Base-by-base conservation (phyloP, 2,113 vertebrate species). In the Sigmodon hispidus region DNA sequence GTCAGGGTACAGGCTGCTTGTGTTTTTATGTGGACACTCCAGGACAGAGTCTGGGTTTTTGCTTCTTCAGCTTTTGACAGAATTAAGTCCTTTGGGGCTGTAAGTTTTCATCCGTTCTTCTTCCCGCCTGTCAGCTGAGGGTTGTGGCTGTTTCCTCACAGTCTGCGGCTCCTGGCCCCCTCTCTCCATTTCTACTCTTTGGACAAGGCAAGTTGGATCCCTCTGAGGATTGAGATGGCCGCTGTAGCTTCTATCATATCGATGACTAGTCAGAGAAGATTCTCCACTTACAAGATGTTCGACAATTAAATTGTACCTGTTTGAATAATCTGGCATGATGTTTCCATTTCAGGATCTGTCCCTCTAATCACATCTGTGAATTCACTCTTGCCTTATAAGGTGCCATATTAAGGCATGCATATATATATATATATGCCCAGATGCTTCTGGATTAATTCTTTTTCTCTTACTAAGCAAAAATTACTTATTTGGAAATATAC, bases 401-500 rank as follows among this genome's bases (percentile, higher is more conserved):
- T 59, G 90, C 26, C 11, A 36, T 79, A n/a, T 93, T 89, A 73
- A 31, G 48, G 16, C 59, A 65, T 52, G 83, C 57, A 63, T 16
- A 57, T 16, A 57, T 9, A 55, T 50, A 65, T 52, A 87, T 48
- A 63, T n/a, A n/a, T n/a, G 21, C 36, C n/a, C 59, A 63, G 4
- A 65, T 55, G 9, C 12, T 9, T 91, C 45, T 24, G 89, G 6
- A 73, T 70, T 91, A 80, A 81, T 76, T 87, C 17, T 94, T 93
- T 57, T 77, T 57, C 59, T 89, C 22, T 85, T 93, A 90, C 55
- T 92, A 88, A 90, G 40, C 29, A 94, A 96, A 96, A 90, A 36
- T 70, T 63, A 10, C 34, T 94, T 73, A 67, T 87, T 83, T 93
- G 45, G 65, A 79, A 72, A 67, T 67, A 36, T 69, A 63, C 24